Evolutionary conservation across 1,140 invertebrate species (phyloP).

Genomic region (Drosophila mauritiana): DNA sequence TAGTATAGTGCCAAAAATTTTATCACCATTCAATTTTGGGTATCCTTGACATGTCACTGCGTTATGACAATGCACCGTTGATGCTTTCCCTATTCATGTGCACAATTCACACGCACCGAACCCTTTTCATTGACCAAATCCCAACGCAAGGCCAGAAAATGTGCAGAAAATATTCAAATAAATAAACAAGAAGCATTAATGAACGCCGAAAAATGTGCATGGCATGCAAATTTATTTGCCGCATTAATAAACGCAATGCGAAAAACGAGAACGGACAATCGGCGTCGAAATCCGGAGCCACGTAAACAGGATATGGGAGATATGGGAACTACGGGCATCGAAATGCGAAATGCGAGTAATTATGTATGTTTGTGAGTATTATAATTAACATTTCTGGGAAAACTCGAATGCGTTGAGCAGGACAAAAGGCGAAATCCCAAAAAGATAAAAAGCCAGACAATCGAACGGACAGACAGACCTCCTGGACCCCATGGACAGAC

Average conservation of each 20-base stretch:
- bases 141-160: slow-evolving; percentile 11
- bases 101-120: slow-evolving; percentile 30
- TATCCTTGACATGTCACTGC: slow-evolving; percentile 21
- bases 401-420: slow-evolving; percentile 80
- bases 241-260: slow-evolving; percentile 66
- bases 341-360: slow-evolving; percentile 72
- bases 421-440: slow-evolving; percentile 71
- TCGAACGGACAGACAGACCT: slow-evolving; percentile 7
- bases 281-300: slow-evolving; percentile 19
- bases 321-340: slow-evolving; percentile 38
- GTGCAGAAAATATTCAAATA: slow-evolving; percentile 28
- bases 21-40: too few species aligned
- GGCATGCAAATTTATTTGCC: slow-evolving; percentile 79
- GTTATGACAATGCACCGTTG: background rate
- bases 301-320: slow-evolving; percentile 77
- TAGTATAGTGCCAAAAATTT: too few species aligned
- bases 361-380: slow-evolving; percentile 79
- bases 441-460: slow-evolving; percentile 33
- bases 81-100: slow-evolving; percentile 11
- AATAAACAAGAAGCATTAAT: slow-evolving; percentile 63
- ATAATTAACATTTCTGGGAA: slow-evolving; percentile 83
- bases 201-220: slow-evolving; percentile 57
- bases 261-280: slow-evolving; percentile 35
- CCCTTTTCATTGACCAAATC: slow-evolving; percentile 14
- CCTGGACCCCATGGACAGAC: background rate